phyloP scores from a whole-genome alignment of 2,888 invertebrate genomes.

The Rotaria socialis region DNA sequence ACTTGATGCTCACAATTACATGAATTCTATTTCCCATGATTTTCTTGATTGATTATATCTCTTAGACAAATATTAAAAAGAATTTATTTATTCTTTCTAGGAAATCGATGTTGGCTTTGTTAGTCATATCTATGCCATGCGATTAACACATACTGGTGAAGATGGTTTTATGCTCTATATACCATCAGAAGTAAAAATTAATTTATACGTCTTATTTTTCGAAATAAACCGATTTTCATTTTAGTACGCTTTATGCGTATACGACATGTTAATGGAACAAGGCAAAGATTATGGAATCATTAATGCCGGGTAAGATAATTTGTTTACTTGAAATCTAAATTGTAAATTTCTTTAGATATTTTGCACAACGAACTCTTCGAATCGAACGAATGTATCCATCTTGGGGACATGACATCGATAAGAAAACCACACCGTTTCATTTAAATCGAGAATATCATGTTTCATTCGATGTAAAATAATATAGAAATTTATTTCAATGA shows the following conservation, averaged over 20 bases:
- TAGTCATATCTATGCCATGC: slow-evolving; percentile 86
- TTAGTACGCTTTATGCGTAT: slow-evolving; percentile 87
- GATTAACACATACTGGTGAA: slow-evolving; percentile 93
- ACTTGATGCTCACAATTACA: too few relatives aligned
- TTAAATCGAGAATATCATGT: slow-evolving; percentile 93
- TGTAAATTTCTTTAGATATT: slow-evolving; percentile 54
- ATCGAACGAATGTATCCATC: slow-evolving; percentile 97
- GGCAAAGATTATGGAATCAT: slow-evolving; percentile 83
- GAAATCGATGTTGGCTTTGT: slow-evolving; percentile 34
- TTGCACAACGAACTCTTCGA: slow-evolving; percentile 68
- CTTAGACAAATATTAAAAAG: too few relatives aligned
- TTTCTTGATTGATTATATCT: too few relatives aligned
- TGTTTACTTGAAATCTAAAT: neutral
- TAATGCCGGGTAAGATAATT: slow-evolving; percentile 68
- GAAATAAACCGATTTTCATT: slow-evolving; percentile 46
- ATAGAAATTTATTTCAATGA: slow-evolving; percentile 59
- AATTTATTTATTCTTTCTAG: neutral
- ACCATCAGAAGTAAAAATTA: slow-evolving; percentile 76
- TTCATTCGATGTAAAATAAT: slow-evolving; percentile 78
- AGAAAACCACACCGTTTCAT: slow-evolving; percentile 62
- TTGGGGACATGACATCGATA: slow-evolving; percentile 84
- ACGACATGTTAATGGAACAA: slow-evolving; percentile 76
- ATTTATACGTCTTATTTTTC: neutral
- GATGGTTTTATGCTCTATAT: slow-evolving; percentile 97
- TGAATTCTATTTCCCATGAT: too few relatives aligned